Evolutionary conservation across 2,888 invertebrate species (phyloP).

Genomic region (Boloria euphrosyne): DNA sequence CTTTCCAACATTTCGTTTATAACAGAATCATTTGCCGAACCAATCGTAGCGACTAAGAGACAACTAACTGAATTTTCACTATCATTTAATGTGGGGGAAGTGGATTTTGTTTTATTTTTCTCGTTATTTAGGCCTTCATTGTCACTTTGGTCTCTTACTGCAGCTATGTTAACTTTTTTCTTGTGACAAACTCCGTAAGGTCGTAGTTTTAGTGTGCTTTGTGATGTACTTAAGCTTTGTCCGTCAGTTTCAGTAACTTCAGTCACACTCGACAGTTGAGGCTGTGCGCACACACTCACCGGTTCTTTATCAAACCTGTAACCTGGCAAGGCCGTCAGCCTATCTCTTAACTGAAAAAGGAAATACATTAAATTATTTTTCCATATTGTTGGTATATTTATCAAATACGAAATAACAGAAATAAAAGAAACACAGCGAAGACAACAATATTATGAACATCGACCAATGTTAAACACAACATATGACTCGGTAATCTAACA

Average conservation of each 20-base stretch:
- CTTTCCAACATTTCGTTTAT: slow-evolving; percentile 59
- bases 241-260: slow-evolving; percentile 61
- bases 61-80: slow-evolving; percentile 52
- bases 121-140: slow-evolving; percentile 19
- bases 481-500: no score
- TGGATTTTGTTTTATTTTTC: slow-evolving; percentile 25
- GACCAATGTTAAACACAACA: no score
- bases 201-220: slow-evolving; percentile 46
- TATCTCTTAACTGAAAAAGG: slow-evolving; percentile 59
- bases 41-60: slow-evolving; percentile 56
- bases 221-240: slow-evolving; percentile 41
- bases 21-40: slow-evolving; percentile 55
- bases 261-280: slow-evolving; percentile 58
- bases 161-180: slow-evolving; percentile 25
- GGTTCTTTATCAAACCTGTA: slow-evolving; percentile 54
- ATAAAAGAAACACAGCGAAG: no score
- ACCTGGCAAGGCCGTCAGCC: slow-evolving; percentile 55
- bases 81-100: slow-evolving; percentile 48
- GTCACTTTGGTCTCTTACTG: slow-evolving; percentile 25
- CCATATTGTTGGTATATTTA: background rate
- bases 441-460: no score
- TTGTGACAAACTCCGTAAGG: slow-evolving; percentile 49
- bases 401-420: no score
- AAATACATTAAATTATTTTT: background rate
- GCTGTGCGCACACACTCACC: slow-evolving; percentile 52